Conservation (phyloP, 2,888 invertebrate species). For the Diarsia dahlii region DNA sequence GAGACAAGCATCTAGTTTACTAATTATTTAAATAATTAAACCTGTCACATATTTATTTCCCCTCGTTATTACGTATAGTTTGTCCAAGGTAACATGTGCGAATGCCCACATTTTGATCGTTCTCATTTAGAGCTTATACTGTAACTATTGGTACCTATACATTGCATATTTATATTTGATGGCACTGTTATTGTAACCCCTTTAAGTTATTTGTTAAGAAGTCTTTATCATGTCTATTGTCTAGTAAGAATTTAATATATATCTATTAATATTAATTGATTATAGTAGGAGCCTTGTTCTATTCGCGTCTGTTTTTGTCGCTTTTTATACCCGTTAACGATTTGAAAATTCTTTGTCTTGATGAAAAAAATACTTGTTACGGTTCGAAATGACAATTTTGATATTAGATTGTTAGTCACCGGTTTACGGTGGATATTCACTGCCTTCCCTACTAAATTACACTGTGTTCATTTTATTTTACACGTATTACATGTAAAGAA, state of each 20-base stretch:
- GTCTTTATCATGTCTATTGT: constrained; percentile 90
- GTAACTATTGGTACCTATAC: constrained; percentile 85
- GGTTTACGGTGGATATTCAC: constrained; percentile 79
- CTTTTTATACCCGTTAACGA: constrained; percentile 85
- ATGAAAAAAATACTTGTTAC: constrained; percentile 76
- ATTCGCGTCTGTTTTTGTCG: constrained; percentile 84
- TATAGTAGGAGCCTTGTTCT: constrained; percentile 87
- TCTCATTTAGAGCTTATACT: constrained; percentile 86
- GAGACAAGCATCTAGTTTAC: constrained; percentile 63
- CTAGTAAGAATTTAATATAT: constrained; percentile 90
- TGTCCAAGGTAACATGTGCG: constrained; percentile 53
- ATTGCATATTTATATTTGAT: constrained; percentile 87
- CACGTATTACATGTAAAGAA: constrained; percentile 71
- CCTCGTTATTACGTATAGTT: constrained; percentile 61
- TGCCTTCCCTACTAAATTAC: constrained; percentile 82
- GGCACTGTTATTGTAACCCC: constrained; percentile 89
- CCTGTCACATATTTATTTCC: constrained; percentile 53
- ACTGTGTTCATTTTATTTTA: constrained; percentile 83
- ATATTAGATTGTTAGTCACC: constrained; percentile 78
- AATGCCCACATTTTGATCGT: constrained; percentile 76
- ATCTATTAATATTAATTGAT: constrained; percentile 82
- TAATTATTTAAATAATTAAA: constrained; percentile 56
- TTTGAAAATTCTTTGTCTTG: constrained; percentile 75
- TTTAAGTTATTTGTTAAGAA: constrained; percentile 90
- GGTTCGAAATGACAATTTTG: constrained; percentile 75